Evolutionary conservation across 2,888 invertebrate species (phyloP).

Genomic region (Prenolepis imparis): DNA sequence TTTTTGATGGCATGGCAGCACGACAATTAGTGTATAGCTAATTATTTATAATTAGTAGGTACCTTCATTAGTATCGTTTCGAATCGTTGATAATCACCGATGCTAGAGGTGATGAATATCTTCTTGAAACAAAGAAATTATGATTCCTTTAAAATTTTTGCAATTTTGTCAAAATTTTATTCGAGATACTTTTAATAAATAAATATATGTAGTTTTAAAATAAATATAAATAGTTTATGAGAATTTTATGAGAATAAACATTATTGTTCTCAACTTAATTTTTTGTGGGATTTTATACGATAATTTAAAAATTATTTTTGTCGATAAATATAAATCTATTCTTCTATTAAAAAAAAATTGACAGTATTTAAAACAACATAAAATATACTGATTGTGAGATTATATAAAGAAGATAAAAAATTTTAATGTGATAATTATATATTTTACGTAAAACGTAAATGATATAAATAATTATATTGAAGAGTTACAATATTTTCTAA

Average conservation of each 20-base stretch:
- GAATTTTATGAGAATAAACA: background rate
- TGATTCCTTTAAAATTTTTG: constrained; percentile 9
- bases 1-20: constrained; percentile 3
- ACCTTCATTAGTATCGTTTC: constrained; percentile 30
- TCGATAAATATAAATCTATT: background rate
- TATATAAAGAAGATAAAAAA: background rate
- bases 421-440: background rate
- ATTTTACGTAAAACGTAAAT: background rate
- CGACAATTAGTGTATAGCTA: constrained; percentile 78
- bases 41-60: constrained; percentile 80
- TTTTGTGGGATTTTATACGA: background rate
- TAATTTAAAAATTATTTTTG: constrained; percentile 14
- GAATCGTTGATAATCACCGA: background rate
- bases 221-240: background rate
- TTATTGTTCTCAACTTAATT: background rate
- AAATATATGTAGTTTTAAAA: too few species aligned
- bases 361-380: background rate
- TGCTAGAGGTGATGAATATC: background rate
- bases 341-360: background rate
- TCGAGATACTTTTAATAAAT: background rate
- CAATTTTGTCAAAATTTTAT: constrained; percentile 8
- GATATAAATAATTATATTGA: background rate
- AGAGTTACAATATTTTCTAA: background rate
- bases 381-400: background rate
- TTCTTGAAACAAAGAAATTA: background rate